phyloP scores from a whole-genome alignment of 2,797 vertebrate species.

The Gobio occitaniae region DNA sequence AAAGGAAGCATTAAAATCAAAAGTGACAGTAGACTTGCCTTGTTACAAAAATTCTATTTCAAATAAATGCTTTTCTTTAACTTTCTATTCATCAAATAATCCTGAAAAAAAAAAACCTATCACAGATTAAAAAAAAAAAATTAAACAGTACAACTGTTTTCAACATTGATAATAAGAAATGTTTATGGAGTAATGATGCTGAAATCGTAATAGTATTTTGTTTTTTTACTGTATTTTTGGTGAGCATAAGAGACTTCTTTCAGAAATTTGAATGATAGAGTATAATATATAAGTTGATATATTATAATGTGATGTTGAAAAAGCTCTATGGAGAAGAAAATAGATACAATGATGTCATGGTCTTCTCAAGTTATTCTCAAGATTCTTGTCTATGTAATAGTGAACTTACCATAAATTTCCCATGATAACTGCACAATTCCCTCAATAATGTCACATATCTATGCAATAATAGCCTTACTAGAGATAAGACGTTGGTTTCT shows the following conservation, averaged over 20 bases:
- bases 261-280: neutral
- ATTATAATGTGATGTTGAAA: neutral
- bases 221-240: neutral
- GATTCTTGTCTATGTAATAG: neutral
- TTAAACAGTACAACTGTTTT: neutral
- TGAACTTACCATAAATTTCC: neutral
- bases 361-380: neutral
- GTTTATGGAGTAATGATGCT: neutral
- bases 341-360: neutral
- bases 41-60: too few species aligned
- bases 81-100: too few species aligned
- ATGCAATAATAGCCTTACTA: slow-evolving; percentile 10
- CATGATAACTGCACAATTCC: neutral
- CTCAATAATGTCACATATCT: slow-evolving; percentile 1
- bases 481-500: slow-evolving; percentile 6
- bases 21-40: neutral
- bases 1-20: neutral
- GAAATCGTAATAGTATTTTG: neutral
- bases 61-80: neutral
- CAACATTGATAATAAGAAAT: neutral
- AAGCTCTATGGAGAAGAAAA: neutral
- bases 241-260: neutral
- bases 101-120: too few species aligned
- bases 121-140: too few species aligned
- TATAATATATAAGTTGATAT: neutral